These are phyloP conservation scores for Edolisoma coerulescens DNA, from an alignment of 2,113 vertebrate species.

Conservation along the genomic window DNA sequence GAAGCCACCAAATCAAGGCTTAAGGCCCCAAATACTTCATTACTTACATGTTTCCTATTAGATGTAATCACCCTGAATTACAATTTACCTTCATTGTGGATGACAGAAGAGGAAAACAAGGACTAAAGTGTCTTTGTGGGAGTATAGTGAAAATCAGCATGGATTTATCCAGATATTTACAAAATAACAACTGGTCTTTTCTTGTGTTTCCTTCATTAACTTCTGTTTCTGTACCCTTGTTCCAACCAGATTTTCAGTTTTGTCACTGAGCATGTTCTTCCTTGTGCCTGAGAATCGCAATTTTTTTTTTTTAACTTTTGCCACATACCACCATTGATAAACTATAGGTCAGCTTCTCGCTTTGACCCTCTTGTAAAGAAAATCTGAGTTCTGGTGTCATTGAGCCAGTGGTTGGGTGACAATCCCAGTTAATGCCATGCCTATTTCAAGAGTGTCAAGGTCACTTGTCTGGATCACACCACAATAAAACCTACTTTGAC, in stretches of 20 bases:
- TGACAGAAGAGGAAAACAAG: not conserved
- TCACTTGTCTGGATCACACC: not conserved
- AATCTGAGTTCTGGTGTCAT: not conserved
- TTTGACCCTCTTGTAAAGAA: not conserved
- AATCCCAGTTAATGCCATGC: not conserved
- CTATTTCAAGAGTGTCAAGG: not conserved
- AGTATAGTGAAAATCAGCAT: not conserved
- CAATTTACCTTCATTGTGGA: not conserved
- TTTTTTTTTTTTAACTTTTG: not conserved
- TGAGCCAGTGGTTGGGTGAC: not conserved
- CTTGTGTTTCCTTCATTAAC: not conserved
- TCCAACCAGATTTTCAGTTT: not conserved
- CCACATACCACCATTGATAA: not conserved
- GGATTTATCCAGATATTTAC: not conserved
- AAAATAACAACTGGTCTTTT: not conserved
- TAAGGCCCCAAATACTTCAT: not conserved
- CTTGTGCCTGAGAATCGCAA: not conserved
- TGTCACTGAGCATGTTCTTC: rapidly evolving
- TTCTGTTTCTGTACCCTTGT: not conserved
- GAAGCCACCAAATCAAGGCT: not conserved
- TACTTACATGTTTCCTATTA: not conserved
- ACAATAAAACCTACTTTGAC: not conserved
- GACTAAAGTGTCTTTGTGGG: not conserved
- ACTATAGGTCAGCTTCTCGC: not conserved
- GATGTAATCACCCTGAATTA: not conserved